These are phyloP conservation scores for Myotis lucifugus DNA, from an alignment of 2,113 vertebrate species.

Conservation along the genomic window DNA sequence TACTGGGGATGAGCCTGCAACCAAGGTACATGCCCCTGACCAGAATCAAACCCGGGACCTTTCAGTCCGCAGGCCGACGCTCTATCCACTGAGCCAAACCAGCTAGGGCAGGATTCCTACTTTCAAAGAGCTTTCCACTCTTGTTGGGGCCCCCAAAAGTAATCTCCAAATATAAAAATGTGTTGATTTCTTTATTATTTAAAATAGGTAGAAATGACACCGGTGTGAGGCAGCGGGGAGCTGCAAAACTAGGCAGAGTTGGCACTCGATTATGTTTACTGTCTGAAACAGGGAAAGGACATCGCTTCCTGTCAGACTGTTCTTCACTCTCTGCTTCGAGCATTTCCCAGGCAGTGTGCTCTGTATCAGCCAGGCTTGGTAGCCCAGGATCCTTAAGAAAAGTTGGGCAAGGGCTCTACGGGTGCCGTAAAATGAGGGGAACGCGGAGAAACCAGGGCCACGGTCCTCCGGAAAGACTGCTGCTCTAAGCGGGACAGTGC, in stretches of 20 bases:
- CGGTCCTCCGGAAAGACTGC: background rate
- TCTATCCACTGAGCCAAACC: no score
- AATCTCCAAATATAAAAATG: background rate
- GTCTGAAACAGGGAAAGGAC: background rate
- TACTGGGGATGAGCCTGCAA: no score
- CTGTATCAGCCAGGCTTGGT: fast-evolving
- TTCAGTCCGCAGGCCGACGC: no score
- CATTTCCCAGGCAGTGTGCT: background rate
- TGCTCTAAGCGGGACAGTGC: background rate
- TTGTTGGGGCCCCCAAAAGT: background rate
- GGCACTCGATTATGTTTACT: background rate
- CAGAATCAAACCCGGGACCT: no score
- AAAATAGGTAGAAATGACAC: background rate
- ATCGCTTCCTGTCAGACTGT: background rate
- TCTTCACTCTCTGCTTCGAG: background rate
- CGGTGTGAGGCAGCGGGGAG: background rate
- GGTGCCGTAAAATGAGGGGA: background rate
- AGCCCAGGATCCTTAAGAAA: background rate
- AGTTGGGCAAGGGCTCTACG: background rate
- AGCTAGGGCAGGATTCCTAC: background rate
- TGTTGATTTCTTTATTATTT: background rate
- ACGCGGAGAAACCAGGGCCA: background rate
- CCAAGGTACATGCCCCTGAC: no score
- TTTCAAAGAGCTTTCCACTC: background rate
- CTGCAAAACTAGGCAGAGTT: background rate